These are phyloP conservation scores for Perca flavescens DNA, from an alignment of 2,113 vertebrate species.

Conservation along the genomic window DNA sequence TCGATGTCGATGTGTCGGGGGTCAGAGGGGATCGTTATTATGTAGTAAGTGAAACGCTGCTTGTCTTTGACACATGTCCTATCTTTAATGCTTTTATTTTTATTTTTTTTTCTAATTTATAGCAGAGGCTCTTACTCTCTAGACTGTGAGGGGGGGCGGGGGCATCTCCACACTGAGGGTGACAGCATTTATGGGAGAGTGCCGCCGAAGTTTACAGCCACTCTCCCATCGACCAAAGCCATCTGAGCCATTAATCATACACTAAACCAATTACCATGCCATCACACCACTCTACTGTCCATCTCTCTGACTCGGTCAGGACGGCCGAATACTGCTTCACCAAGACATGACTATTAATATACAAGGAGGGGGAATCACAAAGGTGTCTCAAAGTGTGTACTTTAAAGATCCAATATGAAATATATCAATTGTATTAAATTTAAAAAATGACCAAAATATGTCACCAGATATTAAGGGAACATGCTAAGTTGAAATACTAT, in stretches of 20 bases:
- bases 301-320: slow-evolving; percentile 38
- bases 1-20: slow-evolving; percentile 25
- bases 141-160: neutral
- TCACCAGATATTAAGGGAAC: no score
- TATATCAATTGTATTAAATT: no score
- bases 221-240: slow-evolving; percentile 57
- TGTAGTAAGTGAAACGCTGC: slow-evolving; percentile 11
- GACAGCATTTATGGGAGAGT: slow-evolving; percentile 55
- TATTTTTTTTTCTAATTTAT: slow-evolving; percentile 36
- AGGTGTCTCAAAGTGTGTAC: neutral
- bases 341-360: slow-evolving; percentile 32
- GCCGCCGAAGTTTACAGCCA: slow-evolving; percentile 55
- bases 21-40: slow-evolving; percentile 45
- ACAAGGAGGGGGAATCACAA: slow-evolving; percentile 10
- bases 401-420: slow-evolving; percentile 9
- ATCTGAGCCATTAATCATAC: slow-evolving; percentile 68
- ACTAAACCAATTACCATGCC: slow-evolving; percentile 68
- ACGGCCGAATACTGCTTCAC: slow-evolving; percentile 11
- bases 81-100: slow-evolving; percentile 22
- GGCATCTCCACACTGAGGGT: neutral
- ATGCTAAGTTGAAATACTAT: no score
- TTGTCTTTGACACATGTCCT: slow-evolving; percentile 33
- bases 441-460: no score
- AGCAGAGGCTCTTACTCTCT: neutral
- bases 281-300: slow-evolving; percentile 56